A percentile compares a stretch with the other conserved stretches of the same genome.
Conservation (phyloP, 2,797 vertebrate genomes). For the Macropus fuliginosus region DNA sequence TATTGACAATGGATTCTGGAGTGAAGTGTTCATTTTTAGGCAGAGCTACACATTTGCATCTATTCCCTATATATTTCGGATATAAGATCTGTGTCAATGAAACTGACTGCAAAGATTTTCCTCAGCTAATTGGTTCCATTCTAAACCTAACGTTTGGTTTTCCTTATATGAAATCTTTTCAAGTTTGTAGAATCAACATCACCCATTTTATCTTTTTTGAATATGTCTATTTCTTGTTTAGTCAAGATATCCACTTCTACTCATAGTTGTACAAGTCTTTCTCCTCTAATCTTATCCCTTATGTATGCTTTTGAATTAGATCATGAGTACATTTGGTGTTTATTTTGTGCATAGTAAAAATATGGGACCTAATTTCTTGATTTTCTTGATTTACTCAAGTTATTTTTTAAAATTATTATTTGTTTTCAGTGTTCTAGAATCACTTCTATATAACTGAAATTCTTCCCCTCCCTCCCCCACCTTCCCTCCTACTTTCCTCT, state of each 20-base stretch:
- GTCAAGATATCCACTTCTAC: not conserved
- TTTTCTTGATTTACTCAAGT: not conserved
- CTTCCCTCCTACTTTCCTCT: too few relatives aligned
- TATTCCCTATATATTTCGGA: not conserved
- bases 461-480: too few relatives aligned
- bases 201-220: not conserved
- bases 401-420: too few relatives aligned
- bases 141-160: not conserved
- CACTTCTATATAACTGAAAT: too few relatives aligned
- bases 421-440: too few relatives aligned
- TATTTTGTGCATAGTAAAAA: not conserved
- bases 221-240: not conserved
- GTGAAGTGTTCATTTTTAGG: not conserved
- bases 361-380: not conserved
- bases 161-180: not conserved
- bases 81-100: not conserved
- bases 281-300: not conserved
- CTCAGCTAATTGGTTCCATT: not conserved
- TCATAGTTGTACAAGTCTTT: not conserved
- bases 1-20: not conserved
- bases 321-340: not conserved
- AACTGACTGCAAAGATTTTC: not conserved
- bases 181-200: not conserved
- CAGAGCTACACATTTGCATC: not conserved
- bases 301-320: not conserved